Conservation (phyloP, 2,113 vertebrate genomes). For the Ia io region DNA sequence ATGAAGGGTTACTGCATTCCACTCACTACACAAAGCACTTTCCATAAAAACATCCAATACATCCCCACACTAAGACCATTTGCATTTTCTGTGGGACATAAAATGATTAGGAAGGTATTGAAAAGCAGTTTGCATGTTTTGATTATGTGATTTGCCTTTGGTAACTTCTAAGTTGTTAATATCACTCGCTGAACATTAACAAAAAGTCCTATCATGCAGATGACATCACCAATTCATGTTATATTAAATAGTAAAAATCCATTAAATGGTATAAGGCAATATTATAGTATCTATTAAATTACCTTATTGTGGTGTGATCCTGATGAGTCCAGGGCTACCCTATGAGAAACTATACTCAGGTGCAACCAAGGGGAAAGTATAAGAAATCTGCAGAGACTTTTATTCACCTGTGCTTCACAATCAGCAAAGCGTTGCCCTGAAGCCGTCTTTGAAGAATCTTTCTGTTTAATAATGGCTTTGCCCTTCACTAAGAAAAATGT, state of each 20-base stretch:
- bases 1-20: not conserved
- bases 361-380: not conserved
- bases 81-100: not conserved
- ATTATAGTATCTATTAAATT: not conserved
- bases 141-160: not conserved
- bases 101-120: not conserved
- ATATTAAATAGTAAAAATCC: not conserved
- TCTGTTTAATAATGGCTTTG: slow-evolving; percentile 10
- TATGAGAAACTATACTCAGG: not conserved
- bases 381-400: not conserved
- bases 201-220: not conserved
- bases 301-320: not conserved
- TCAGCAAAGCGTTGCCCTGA: not conserved
- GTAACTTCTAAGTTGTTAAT: slow-evolving; percentile 4
- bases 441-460: not conserved
- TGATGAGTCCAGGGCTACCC: not conserved
- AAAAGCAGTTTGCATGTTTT: not conserved
- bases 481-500: slow-evolving; percentile 10
- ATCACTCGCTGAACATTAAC: not conserved
- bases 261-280: not conserved
- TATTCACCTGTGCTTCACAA: not conserved
- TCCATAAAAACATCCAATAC: not conserved
- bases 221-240: not conserved
- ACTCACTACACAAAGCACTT: not conserved
- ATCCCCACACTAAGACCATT: not conserved